phyloP scores from a whole-genome alignment of 2,113 vertebrate species.

The Cephalopholis sonnerati region DNA sequence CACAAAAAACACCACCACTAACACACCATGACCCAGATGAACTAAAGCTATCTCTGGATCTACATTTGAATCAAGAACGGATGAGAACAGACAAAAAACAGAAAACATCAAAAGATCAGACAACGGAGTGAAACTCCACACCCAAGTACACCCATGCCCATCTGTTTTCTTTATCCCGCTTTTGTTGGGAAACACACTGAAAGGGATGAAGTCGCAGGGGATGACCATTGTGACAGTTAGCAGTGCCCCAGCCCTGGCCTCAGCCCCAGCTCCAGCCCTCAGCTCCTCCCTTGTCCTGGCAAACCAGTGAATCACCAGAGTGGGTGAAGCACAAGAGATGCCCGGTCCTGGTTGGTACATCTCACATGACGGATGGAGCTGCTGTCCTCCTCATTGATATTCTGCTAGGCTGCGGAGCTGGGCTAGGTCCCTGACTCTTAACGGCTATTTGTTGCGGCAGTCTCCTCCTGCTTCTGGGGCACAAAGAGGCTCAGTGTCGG shows the following conservation, averaged over 20 bases:
- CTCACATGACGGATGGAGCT: conserved; percentile 60
- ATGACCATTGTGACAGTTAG: conserved; percentile 64
- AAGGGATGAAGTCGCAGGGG: conserved; percentile 64
- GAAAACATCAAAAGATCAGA: conserved; percentile 69
- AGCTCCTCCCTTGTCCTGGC: conserved; percentile 33
- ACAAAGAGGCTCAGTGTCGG: conserved; percentile 84
- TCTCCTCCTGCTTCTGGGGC: conserved; percentile 75
- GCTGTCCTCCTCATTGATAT: conserved; percentile 80
- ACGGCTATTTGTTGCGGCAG: conserved; percentile 80
- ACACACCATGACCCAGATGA: conserved; percentile 54
- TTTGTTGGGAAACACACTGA: conserved; percentile 68
- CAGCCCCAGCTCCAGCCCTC: conserved; percentile 44
- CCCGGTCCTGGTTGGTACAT: conserved; percentile 25
- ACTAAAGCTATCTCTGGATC: conserved; percentile 61
- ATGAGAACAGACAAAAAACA: conserved; percentile 47
- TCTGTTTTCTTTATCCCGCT: conserved; percentile 70
- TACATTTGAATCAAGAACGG: conserved; percentile 60
- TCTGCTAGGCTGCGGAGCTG: conserved; percentile 60
- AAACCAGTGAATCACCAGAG: conserved; percentile 24
- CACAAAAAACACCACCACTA: conserved; percentile 47
- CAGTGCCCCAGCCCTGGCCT: conserved; percentile 46
- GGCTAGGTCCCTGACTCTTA: conserved; percentile 76
- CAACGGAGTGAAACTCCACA: conserved; percentile 70
- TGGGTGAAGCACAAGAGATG: conserved; percentile 55
- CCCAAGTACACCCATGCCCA: conserved; percentile 58